Evolutionary conservation across 1,140 invertebrate genomes (phyloP), one percentile per base, ranked within the genome.

Genomic region (Colletes gigas): DNA sequence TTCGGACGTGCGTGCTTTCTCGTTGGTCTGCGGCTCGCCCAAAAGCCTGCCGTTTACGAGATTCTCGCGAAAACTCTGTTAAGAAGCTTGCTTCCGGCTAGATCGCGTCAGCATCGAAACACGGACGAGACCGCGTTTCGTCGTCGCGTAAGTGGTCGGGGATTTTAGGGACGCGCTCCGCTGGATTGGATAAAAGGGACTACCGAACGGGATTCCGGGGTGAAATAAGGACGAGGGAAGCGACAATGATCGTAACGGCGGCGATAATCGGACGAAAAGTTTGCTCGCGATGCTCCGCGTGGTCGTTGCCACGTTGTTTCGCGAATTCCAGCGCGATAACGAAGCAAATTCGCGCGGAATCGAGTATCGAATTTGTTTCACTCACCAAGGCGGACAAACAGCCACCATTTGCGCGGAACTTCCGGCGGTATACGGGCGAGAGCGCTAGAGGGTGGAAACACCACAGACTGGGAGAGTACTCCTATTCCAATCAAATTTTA

Each of bases 51-150:
- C 78, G 80, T 89, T 89, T 88, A 88, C 86, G 82, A 84, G 86
- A 87, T 87, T 86, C 78, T 65, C 73, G 75, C 74, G 84, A 86
- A 86, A 87, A 87, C 81, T 86, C 84, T 63, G 84, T 78, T 86
- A 85, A 86, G 85, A 68, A 65, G 84, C 84, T 86, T 57, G 79
- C 75, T 39, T 12, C 9, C 6, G 50, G 47, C 59, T 17, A 9
- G 39, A 17, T 52, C 70, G 19, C 50, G 19, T 73, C 21, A 41
- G 5, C 15, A 57, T 55, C 77, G 59, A 41, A 30, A 19, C 10
- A 12, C 50, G 5, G 30, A 15, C 1, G 30, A 41, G 0, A n/a
- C 14, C 15, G 50, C 1, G n/a, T 30, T 30, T 30, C 30, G 30
- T 30, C 2, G 15, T 70, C 44, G 63, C 68, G 62, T 68, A 74